These are phyloP conservation scores for Neuroscelio doddi DNA, from an alignment of 2,888 invertebrate genomes.

Conservation along the genomic window DNA sequence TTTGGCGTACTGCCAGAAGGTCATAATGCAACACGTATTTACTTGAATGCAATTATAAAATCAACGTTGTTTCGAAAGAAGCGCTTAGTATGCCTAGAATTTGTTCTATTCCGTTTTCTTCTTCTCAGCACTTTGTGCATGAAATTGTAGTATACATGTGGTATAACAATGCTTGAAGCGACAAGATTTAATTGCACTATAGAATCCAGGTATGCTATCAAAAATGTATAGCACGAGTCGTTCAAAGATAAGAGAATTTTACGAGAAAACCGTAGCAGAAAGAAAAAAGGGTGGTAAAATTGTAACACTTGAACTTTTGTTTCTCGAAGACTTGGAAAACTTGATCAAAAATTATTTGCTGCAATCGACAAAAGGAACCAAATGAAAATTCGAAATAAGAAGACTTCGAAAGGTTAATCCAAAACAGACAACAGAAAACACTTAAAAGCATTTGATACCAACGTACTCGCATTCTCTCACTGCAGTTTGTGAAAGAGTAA, in stretches of 20 bases:
- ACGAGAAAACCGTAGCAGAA: too few species aligned
- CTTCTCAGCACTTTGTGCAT: too few species aligned
- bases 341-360: conserved; percentile 17
- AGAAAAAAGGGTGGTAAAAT: too few species aligned
- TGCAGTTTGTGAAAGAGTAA: conserved; percentile 19
- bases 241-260: not conserved
- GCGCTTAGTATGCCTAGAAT: conserved; percentile 17
- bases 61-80: conserved; percentile 11
- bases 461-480: too few species aligned
- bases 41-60: conserved; percentile 35
- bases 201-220: too few species aligned
- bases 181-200: conserved; percentile 3
- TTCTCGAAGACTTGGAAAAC: not conserved
- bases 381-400: too few species aligned
- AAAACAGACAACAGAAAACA: conserved; percentile 43
- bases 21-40: conserved; percentile 49
- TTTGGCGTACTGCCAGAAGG: conserved; percentile 41
- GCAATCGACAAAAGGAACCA: conserved; percentile 12
- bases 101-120: conserved; percentile 3
- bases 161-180: too few species aligned
- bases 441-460: conserved; percentile 35
- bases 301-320: too few species aligned
- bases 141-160: not conserved
- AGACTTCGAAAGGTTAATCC: conserved; percentile 7
- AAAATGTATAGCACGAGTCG: not conserved